Percentiles rank a stretch among this genome's conserved stretches.
phyloP scores from a whole-genome alignment of 2,888 invertebrate genomes.

The Aleiodes testaceus region DNA sequence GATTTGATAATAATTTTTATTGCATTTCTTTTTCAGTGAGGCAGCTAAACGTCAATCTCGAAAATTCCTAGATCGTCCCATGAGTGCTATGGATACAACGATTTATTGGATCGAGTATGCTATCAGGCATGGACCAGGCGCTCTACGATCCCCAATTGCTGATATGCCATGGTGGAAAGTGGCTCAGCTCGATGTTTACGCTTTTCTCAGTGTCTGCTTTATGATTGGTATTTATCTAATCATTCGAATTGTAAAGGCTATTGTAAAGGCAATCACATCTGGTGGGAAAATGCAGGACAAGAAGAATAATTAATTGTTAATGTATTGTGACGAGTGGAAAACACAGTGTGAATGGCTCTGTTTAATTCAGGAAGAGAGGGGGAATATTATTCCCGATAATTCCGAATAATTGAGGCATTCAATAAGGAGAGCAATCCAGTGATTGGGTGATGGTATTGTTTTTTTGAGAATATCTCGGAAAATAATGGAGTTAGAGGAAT shows the following conservation, averaged over 20 bases:
- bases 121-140: conserved; percentile 51
- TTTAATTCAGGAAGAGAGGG: no score
- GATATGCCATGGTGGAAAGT: conserved; percentile 58
- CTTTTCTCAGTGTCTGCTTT: conserved; percentile 22
- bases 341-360: not conserved
- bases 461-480: no score
- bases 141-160: conserved; percentile 52
- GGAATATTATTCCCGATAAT: no score
- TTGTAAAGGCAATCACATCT: not conserved
- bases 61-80: conserved; percentile 58
- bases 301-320: not conserved
- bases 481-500: no score
- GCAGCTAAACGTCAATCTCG: conserved; percentile 60
- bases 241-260: conserved; percentile 14
- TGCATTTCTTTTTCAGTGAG: conserved; percentile 50
- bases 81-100: conserved; percentile 54
- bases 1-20: no score
- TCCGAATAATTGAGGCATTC: no score
- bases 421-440: no score
- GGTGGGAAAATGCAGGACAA: not conserved
- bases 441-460: no score
- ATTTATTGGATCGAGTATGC: conserved; percentile 59
- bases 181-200: conserved; percentile 54
- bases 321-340: not conserved
- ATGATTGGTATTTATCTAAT: conserved; percentile 22